phyloP scores from a whole-genome alignment of 2,113 vertebrate species.

The Pholis gunnellus region DNA sequence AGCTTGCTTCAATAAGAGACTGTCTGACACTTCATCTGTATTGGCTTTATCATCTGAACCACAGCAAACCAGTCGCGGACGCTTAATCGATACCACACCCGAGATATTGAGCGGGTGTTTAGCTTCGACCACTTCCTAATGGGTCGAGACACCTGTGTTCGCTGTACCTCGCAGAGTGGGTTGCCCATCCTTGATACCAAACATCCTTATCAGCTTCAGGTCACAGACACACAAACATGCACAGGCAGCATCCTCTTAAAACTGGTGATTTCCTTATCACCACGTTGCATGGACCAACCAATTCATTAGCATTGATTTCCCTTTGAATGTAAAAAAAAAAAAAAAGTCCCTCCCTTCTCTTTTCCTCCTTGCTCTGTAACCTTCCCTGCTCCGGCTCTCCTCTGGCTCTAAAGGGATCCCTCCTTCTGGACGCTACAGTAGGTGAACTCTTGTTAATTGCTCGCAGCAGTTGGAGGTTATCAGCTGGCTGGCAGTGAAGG shows the following conservation, averaged over 20 bases:
- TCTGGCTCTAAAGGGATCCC: conserved; percentile 49
- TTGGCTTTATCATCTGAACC: conserved; percentile 27
- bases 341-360: conserved; percentile 32
- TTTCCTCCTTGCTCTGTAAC: conserved; percentile 44
- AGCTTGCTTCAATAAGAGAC: conserved; percentile 18
- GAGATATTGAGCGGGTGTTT: conserved; percentile 65
- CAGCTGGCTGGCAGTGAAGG: conserved; percentile 65
- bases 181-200: conserved; percentile 45
- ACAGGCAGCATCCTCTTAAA: conserved; percentile 24
- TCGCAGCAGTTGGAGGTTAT: conserved; percentile 78
- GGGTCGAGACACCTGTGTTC: conserved; percentile 54
- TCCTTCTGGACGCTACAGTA: conserved; percentile 54
- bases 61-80: conserved; percentile 31
- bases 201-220: conserved; percentile 57
- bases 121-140: conserved; percentile 57
- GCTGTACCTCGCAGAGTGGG: conserved; percentile 44
- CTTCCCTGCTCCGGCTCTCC: conserved; percentile 31
- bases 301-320: conserved; percentile 80
- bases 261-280: conserved; percentile 71
- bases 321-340: conserved; percentile 54
- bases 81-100: conserved; percentile 46
- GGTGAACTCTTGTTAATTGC: conserved; percentile 77
- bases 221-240: not conserved
- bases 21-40: conserved; percentile 16
- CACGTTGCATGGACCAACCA: conserved; percentile 50